Percentiles rank a stretch among this genome's conserved stretches.
These are phyloP conservation scores for Alosa alosa DNA, from an alignment of 2,113 vertebrate genomes.

Conservation along the genomic window DNA sequence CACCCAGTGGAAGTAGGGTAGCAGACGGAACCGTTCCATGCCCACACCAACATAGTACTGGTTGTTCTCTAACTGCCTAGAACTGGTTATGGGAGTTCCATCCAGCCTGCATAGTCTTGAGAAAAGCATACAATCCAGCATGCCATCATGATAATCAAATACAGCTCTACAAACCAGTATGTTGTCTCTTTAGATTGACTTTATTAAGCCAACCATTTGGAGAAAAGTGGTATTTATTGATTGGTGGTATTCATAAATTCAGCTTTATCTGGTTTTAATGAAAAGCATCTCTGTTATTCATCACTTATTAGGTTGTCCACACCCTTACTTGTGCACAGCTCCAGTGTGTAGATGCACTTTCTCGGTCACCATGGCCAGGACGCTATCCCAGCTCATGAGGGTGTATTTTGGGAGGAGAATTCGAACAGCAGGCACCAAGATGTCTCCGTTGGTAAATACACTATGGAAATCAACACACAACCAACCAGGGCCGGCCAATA, in stretches of 20 bases:
- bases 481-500: neutral
- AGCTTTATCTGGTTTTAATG: neutral
- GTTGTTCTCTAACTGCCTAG: slow-evolving; percentile 57
- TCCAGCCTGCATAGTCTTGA: slow-evolving; percentile 60
- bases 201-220: too few relatives aligned
- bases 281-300: neutral
- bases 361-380: slow-evolving; percentile 67
- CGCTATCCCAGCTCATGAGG: neutral
- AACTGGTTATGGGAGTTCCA: slow-evolving; percentile 48
- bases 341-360: slow-evolving; percentile 66
- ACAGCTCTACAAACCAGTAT: neutral
- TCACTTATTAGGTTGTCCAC: slow-evolving; percentile 42
- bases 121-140: neutral
- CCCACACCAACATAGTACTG: slow-evolving; percentile 62
- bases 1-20: slow-evolving; percentile 53
- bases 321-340: slow-evolving; percentile 51
- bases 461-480: slow-evolving; percentile 47
- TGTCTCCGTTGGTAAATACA: slow-evolving; percentile 74
- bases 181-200: neutral
- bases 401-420: neutral
- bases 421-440: slow-evolving; percentile 56
- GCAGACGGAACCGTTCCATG: slow-evolving; percentile 56
- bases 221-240: too few relatives aligned
- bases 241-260: neutral
- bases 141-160: neutral